Evolutionary conservation across 1,140 invertebrate species (phyloP).

Genomic region (Drosophila sucinea): DNA sequence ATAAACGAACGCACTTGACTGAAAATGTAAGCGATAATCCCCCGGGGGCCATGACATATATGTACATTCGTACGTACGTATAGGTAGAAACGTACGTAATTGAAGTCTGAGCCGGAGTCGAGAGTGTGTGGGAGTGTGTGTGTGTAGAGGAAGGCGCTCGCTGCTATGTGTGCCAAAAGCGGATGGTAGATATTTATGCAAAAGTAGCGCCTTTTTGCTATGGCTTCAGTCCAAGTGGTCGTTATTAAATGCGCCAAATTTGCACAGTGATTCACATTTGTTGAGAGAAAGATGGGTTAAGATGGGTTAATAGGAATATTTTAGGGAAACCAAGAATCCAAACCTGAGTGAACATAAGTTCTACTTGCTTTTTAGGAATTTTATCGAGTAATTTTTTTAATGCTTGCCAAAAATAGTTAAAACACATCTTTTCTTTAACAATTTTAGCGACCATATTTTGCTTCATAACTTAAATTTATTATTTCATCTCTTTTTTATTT

Average conservation of each 20-base stretch:
- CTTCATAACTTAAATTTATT: no score
- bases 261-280: conserved; percentile 24
- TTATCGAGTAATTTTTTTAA: no score
- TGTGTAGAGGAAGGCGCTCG: background rate
- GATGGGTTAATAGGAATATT: no score
- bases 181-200: conserved; percentile 60
- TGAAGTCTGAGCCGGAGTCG: conserved; percentile 52
- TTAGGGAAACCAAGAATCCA: no score
- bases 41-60: conserved; percentile 54
- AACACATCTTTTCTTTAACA: no score
- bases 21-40: conserved; percentile 79
- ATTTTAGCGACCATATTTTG: no score
- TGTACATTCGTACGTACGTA: background rate
- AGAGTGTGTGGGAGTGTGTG: background rate
- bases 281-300: no score
- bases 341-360: no score
- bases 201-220: conserved; percentile 64
- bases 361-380: no score
- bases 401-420: no score
- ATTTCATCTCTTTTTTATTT: no score
- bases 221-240: conserved; percentile 38
- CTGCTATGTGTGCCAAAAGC: conserved; percentile 18
- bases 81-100: conserved; percentile 61
- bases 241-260: background rate
- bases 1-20: conserved; percentile 72